Base-by-base conservation (phyloP, 1,140 invertebrate species). In the Diorhabda carinulata region DNA sequence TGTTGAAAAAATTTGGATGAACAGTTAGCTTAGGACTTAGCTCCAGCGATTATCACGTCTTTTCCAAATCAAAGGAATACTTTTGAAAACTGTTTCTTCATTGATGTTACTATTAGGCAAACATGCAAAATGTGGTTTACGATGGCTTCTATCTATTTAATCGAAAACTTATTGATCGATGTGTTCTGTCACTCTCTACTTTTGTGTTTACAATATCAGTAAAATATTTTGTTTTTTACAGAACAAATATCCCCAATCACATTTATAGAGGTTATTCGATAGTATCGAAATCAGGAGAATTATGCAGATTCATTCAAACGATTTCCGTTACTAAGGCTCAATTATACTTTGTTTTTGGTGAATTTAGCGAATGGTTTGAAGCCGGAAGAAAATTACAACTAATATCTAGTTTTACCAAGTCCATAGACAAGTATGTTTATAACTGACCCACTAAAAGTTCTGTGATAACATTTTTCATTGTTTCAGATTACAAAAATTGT, bases 281-380 rank as follows among this genome's bases (percentile, higher is more conserved):
- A 10, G 79, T 87, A 43, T 78, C 81, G 77, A 78, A 87, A 76
- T 69, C 76, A 69, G 78, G 81, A 73, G 75, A 75, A 79, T 62
- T 84, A 81, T 67, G 79, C 81, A 86, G 69, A 89, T 90, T 87
- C 86, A 83, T 43, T 71, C 82, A 87, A 61, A 85, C 87, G 78
- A 89, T 85, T 77, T 81, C 84, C 0, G 88, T 86, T 1, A 82
- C 86, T 4, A 83, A 84, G 67, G 81, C 87, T 71, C 92, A 93
- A 10, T 83, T 97, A 0, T 95, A 93, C 86, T 95, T 92, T 81
- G 88, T 97, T 6, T 98, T 95, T 82, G 91, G 94, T 70, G 94
- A 94, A 62, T 94, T 97, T 92, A 94, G 94, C 4, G 93, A 97
- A 76, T 97, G 94, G 94, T 78, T 86, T 43, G 88, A 91, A 60